phyloP scores from a whole-genome alignment of 2,113 vertebrate genomes.

The Naja naja region DNA sequence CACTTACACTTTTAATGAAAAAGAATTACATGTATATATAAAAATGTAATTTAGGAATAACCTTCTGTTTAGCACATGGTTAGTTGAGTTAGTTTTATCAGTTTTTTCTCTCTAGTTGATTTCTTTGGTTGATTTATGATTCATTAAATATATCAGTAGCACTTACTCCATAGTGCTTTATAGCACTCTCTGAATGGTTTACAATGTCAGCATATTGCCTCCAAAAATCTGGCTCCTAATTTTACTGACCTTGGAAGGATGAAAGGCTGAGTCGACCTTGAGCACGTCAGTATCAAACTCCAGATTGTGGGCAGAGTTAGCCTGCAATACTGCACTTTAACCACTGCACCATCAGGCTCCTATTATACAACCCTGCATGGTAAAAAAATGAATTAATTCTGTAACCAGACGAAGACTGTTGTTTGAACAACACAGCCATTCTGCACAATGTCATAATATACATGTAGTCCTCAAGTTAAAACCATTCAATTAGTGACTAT shows the following conservation, averaged over 20 bases:
- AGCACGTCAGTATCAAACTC: no score
- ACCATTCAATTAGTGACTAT: neutral
- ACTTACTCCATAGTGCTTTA: neutral
- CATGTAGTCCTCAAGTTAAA: neutral
- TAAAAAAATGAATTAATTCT: neutral
- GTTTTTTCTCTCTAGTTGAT: neutral
- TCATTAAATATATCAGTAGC: neutral
- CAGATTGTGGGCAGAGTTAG: neutral
- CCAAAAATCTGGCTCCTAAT: neutral
- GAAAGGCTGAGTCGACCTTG: no score
- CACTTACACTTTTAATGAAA: neutral
- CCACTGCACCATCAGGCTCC: neutral
- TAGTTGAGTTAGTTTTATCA: neutral
- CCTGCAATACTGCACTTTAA: neutral
- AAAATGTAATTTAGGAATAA: neutral
- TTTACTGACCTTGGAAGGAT: neutral
- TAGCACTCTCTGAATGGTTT: neutral
- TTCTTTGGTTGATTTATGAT: neutral
- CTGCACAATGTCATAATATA: neutral
- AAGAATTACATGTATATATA: neutral
- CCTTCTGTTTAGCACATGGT: neutral
- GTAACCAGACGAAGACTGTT: neutral
- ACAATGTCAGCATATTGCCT: neutral
- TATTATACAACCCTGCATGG: neutral
- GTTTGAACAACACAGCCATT: neutral